A percentile compares a stretch with the other conserved stretches of the same genome.
phyloP scores from a whole-genome alignment of 1,140 invertebrate genomes.

The Pseudomyrmex cubaensis region DNA sequence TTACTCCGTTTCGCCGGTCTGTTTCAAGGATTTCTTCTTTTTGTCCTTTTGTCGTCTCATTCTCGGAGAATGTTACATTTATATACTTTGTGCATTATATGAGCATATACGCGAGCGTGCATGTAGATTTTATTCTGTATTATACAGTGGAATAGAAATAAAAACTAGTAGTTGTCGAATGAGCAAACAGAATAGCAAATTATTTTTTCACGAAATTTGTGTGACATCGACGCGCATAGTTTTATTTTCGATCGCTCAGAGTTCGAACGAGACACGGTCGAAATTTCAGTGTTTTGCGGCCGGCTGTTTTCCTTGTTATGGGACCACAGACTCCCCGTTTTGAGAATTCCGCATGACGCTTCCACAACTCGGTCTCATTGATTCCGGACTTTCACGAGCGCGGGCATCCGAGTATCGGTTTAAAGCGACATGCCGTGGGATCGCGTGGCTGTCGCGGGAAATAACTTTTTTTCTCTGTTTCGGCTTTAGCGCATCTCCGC shows the following conservation, averaged over 20 bases:
- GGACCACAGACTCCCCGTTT: conserved; percentile 9
- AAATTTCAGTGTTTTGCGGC: conserved; percentile 18
- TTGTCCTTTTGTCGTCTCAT: background rate
- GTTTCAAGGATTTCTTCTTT: conserved; percentile 1
- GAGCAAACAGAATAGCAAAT: background rate
- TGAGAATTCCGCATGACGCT: conserved; percentile 34
- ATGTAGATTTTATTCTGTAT: background rate
- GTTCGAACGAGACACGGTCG: background rate
- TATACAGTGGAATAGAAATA: background rate
- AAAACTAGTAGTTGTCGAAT: background rate
- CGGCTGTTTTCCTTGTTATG: conserved; percentile 35
- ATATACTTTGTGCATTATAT: too few species aligned
- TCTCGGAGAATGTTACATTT: background rate
- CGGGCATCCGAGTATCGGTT: conserved; percentile 12
- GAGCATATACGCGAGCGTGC: too few species aligned
- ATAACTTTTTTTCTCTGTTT: conserved; percentile 30
- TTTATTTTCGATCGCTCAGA: conserved; percentile 12
- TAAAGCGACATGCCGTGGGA: conserved; percentile 39
- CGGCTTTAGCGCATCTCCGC: conserved; percentile 43
- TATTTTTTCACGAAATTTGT: conserved; percentile 8
- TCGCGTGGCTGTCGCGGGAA: conserved; percentile 29
- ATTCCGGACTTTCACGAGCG: conserved; percentile 29
- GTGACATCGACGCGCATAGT: background rate
- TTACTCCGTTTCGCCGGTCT: conserved; percentile 61
- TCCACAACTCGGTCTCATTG: conserved; percentile 44